Conservation (phyloP, 1,140 invertebrate species). For the Eupeodes corollae region DNA sequence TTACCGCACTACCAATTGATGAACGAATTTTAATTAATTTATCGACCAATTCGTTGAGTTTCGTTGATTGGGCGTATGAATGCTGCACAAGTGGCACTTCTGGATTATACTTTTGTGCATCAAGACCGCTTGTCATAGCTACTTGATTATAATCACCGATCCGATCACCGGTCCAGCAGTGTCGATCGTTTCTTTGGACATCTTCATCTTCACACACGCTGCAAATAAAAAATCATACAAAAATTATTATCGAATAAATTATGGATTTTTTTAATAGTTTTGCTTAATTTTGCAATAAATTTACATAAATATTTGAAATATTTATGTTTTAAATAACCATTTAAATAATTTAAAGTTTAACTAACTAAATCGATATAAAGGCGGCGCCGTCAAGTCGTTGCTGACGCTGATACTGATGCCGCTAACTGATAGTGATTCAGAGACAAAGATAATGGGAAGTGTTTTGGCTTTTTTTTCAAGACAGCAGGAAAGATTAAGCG, state of each 20-base stretch:
- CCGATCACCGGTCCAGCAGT: slow-evolving; percentile 37
- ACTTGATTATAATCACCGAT: slow-evolving; percentile 32
- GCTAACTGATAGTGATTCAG: no score
- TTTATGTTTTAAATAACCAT: no score
- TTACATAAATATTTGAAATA: no score
- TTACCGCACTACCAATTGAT: slow-evolving; percentile 28
- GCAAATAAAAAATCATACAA: slow-evolving; percentile 1
- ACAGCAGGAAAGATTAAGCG: no score
- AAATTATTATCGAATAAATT: neutral
- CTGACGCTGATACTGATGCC: no score
- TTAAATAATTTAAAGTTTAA: no score
- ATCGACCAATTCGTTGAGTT: slow-evolving; percentile 29
- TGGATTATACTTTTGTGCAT: slow-evolving; percentile 34
- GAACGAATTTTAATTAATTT: slow-evolving; percentile 33
- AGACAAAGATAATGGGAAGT: no score
- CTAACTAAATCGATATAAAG: no score
- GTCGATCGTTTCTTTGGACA: slow-evolving; percentile 21
- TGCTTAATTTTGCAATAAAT: no score
- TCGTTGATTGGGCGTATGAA: slow-evolving; percentile 12
- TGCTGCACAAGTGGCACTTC: slow-evolving; percentile 27
- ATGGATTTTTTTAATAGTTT: no score
- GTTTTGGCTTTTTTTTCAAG: no score
- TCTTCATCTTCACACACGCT: slow-evolving; percentile 32
- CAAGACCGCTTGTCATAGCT: slow-evolving; percentile 18
- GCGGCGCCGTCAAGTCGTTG: no score